These are phyloP conservation scores for Akabosia matsudoensis DNA, from an alignment of 1,140 invertebrate genomes.

Conservation along the genomic window DNA sequence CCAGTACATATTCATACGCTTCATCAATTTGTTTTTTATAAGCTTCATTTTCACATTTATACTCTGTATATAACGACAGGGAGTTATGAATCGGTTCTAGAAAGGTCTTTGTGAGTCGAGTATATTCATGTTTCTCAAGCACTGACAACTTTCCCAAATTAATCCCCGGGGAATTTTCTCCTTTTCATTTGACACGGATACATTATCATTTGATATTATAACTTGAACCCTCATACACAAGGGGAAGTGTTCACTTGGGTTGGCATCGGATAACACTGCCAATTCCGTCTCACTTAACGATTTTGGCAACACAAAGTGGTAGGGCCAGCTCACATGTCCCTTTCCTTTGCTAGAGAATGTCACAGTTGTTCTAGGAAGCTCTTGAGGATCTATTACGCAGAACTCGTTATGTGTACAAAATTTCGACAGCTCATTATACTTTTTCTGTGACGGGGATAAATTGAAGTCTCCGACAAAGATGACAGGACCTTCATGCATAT, in stretches of 20 bases:
- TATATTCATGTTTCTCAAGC: no score
- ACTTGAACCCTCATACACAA: not conserved
- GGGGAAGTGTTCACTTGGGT: constrained; percentile 3
- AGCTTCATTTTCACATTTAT: no score
- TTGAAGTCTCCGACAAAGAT: constrained; percentile 1
- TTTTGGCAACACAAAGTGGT: not conserved
- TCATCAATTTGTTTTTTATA: no score
- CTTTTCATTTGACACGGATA: not conserved
- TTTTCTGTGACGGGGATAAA: not conserved
- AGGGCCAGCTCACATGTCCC: not conserved
- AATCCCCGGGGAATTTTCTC: no score
- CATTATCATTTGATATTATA: not conserved
- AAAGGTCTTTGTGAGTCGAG: no score
- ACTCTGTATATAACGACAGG: no score
- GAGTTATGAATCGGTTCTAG: no score
- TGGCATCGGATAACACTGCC: not conserved
- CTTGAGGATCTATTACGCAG: not conserved
- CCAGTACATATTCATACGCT: no score
- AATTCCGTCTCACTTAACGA: not conserved
- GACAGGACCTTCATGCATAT: not conserved
- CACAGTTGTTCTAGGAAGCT: not conserved
- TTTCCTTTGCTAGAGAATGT: not conserved
- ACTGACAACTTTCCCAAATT: no score
- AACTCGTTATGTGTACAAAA: not conserved
- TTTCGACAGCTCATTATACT: not conserved